Evolutionary conservation across 2,888 invertebrate genomes (phyloP).

Genomic region (Conus canariensis): DNA sequence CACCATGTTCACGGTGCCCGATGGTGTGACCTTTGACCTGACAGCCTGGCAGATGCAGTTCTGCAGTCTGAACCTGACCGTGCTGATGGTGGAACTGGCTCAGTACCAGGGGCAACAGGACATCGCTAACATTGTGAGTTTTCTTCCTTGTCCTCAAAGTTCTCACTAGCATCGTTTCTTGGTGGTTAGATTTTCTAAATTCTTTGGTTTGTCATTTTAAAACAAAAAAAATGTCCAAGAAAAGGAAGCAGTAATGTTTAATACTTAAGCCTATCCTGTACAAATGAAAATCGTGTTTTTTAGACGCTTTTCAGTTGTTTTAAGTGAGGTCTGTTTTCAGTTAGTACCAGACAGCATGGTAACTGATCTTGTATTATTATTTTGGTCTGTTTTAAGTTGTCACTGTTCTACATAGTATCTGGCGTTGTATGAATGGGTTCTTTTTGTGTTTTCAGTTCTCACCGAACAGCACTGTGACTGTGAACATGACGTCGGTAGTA

Average conservation of each 20-base stretch:
- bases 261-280: no score
- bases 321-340: no score
- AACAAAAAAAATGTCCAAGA: background rate
- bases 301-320: no score
- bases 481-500: conserved; percentile 41
- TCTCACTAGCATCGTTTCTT: background rate
- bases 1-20: conserved; percentile 41
- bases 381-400: no score
- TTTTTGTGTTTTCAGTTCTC: conserved; percentile 26
- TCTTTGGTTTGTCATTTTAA: background rate
- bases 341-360: no score
- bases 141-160: background rate
- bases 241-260: no score
- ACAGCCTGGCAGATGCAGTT: conserved; percentile 48
- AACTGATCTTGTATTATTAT: no score
- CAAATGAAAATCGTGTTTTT: no score
- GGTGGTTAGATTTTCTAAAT: background rate
- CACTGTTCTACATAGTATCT: no score
- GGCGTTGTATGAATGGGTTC: no score
- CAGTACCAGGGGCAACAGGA: conserved; percentile 41
- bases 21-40: conserved; percentile 48
- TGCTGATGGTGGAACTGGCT: conserved; percentile 47
- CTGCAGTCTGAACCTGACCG: conserved; percentile 54
- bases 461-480: conserved; percentile 32
- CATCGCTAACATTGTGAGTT: conserved; percentile 43